Base-by-base conservation (phyloP, 2,113 vertebrate species). In the Clinocottus analis region DNA sequence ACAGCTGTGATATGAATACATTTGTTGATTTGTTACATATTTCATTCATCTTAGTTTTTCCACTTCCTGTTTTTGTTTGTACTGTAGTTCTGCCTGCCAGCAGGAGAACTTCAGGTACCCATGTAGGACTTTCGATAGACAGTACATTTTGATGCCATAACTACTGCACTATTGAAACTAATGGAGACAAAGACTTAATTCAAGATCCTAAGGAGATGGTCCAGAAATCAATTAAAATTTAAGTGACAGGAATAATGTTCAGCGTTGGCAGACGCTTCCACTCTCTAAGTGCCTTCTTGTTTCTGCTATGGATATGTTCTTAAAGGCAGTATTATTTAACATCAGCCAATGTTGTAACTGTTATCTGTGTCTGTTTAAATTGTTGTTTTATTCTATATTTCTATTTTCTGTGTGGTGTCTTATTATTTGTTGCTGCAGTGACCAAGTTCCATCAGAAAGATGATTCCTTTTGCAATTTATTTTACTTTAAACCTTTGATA, bases 161-260 rank as follows among this genome's bases (percentile, higher is more conserved):
- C 41, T 53, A 29, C 43, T 43, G 33, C 55, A 60, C 43, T 73
- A 53, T 45, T 41, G 33, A 55, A 55, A 80, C 27, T 73, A 68
- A 69, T 63, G 56, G 79, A 69, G 72, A 47, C 29, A 66, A 7
- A 45, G 58, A 63, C 64, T 69, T 75, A 11, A 80, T 63, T 75
- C 49, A 45, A 37, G 29, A 43, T 43, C 64, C 29, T 56, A 14
- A 47, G 58, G 64, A 35, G 7, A 69, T 27, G 35, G 72, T 43
- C 21, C 3, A 55, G 35, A 35, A 63, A 69, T 62, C 37, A 69
- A 81, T 69, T 45, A 62, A 80, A 80, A 45, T 62, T 67, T 10
- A 61, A 68, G 33, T 74, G 78, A 80, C 45, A 75, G 63, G 56
- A 62, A 55, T 69, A 72, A 68, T 75, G 55, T 68, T 53, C 51